Conservation (phyloP, 1,140 invertebrate species). For the Drosophila sturtevanti region DNA sequence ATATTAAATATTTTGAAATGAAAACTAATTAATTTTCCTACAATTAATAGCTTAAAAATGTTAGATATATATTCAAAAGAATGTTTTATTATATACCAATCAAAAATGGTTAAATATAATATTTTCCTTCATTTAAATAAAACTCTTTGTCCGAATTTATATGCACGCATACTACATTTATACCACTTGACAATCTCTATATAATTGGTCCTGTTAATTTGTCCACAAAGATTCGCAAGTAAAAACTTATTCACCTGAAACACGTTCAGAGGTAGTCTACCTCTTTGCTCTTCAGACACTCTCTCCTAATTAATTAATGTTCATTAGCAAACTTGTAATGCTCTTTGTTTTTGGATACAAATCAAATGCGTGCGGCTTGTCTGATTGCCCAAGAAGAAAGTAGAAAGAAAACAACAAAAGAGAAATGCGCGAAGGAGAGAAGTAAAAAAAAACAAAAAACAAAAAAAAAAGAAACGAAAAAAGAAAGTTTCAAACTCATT, state of each 20-base stretch:
- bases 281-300: conserved; percentile 22
- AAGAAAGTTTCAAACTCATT: conserved; percentile 69
- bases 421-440: neutral
- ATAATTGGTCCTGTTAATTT: conserved; percentile 19
- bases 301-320: conserved; percentile 72
- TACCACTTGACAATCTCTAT: conserved; percentile 9
- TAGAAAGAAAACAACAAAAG: neutral
- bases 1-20: too few species aligned
- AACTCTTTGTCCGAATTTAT: too few species aligned
- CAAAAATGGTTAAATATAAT: too few species aligned
- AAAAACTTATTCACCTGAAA: conserved; percentile 11
- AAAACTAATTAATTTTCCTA: too few species aligned
- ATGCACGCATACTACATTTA: too few species aligned
- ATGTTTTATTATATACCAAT: too few species aligned
- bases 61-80: too few species aligned
- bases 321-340: conserved; percentile 65
- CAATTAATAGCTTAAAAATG: too few species aligned
- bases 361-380: conserved; percentile 64
- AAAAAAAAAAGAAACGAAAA: conserved; percentile 24
- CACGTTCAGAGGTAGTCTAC: too few species aligned
- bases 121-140: too few species aligned
- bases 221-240: conserved; percentile 2
- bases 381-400: conserved; percentile 52
- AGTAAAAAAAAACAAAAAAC: neutral
- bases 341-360: conserved; percentile 53